These are phyloP conservation scores for human DNA, from an alignment of 2,113 vertebrate genomes.

Conservation along the genomic window GRCh38 chr12:65087501-65088000, in stretches of 20 bases:
- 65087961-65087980: neutral
- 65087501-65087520: constrained; percentile 34
- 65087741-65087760: constrained; percentile 17
- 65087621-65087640: neutral
- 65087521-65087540: constrained; percentile 43
- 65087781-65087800: neutral
- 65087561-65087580: constrained; percentile 27
- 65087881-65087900: constrained; percentile 16
- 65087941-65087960: constrained; percentile 9
- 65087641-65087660: neutral
- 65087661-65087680: constrained; percentile 33
- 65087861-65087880: constrained; percentile 30
- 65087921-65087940: neutral
- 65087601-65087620: constrained; percentile 42
- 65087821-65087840: neutral
- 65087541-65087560: constrained; percentile 43
- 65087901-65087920: neutral
- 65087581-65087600: constrained; percentile 28
- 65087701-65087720: neutral
- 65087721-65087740: constrained; percentile 26
- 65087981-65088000: neutral
- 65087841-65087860: neutral
- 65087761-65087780: neutral
- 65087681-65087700: neutral
- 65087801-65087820: neutral